Base-by-base conservation (phyloP, 2,113 vertebrate genomes). In the Campylorhamphus procurvoides region DNA sequence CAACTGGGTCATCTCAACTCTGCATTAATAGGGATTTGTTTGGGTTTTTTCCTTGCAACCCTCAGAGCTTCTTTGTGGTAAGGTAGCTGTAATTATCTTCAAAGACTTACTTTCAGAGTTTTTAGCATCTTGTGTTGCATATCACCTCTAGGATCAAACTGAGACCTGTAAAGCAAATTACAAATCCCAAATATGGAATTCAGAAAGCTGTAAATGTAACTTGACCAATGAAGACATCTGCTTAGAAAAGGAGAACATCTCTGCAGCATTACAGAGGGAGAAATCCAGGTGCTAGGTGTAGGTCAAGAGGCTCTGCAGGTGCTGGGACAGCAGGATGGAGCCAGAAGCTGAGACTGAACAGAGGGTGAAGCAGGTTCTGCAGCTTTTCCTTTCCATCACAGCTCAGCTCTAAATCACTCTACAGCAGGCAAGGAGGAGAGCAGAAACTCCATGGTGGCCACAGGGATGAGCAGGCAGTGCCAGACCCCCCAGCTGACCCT, bases 61-160 rank as follows among this genome's bases (percentile, higher is more conserved):
- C 87, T 95, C 93, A 90, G 85, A 96, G 93, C 79, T 12, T 72
- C 78, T 95, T 96, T 88, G 87, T 85, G 44, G 95, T 94, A 94
- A 94, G 83, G 89, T 92, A 96, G 69, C 89, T 94, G 72, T 73
- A 97, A 97, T 96, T 97, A 97, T 95, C 94, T 97, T 97, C 86
- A 87, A 97, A 98, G 92, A 92, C 68, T 96, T 96, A 91, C 81
- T 96, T 92, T 93, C 96, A 78, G 84, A 83, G 94, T 93, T 97
- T 96, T 97, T 91, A 95, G 83, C 90, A 90, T 76, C 76, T 94
- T 29, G 12, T 8, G 1, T 83, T 94, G 62, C 91, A 62, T 76
- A 89, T 89, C 71, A 5, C 86, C 52, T 91, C 71, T 55, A 22
- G 42, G 66, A 75, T 85, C 82, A 93, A 92, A 90, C 31, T 78